Evolutionary conservation across 30 jellyfish, hydroid and myxozoan genomes (phyloP).

Genomic region (Hydra vulgaris): DNA sequence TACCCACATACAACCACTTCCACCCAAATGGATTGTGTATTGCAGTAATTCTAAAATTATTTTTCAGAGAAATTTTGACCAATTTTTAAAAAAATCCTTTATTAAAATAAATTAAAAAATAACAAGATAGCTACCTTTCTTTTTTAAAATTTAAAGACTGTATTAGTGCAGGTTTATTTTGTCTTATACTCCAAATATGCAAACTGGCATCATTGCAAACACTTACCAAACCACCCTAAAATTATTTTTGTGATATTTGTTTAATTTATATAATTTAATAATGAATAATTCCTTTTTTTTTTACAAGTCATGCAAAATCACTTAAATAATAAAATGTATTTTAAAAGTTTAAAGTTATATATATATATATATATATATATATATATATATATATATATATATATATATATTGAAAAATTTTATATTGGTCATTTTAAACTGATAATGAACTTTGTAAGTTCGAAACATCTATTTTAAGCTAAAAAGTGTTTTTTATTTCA

Average conservation of each 20-base stretch:
- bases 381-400: too few relatives aligned
- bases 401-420: too few relatives aligned
- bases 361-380: too few relatives aligned
- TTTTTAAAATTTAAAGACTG: conserved; percentile 71
- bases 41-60: conserved; percentile 55
- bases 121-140: conserved; percentile 47
- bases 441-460: too few relatives aligned
- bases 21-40: conserved; percentile 71
- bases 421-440: too few relatives aligned
- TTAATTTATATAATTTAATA: too few relatives aligned
- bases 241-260: neutral
- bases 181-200: conserved; percentile 91
- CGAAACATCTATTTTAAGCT: too few relatives aligned
- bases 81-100: neutral
- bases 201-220: conserved; percentile 89
- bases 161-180: conserved; percentile 77
- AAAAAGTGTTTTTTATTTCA: too few relatives aligned
- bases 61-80: neutral
- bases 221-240: conserved; percentile 93
- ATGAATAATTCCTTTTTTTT: too few relatives aligned
- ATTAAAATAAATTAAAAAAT: neutral
- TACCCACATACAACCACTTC: conserved; percentile 97
- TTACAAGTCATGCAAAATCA: too few relatives aligned
- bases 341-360: too few relatives aligned
- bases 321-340: too few relatives aligned